Evolutionary conservation across 2,888 invertebrate genomes (phyloP).

Genomic region (Petrolisthes manimaculis): DNA sequence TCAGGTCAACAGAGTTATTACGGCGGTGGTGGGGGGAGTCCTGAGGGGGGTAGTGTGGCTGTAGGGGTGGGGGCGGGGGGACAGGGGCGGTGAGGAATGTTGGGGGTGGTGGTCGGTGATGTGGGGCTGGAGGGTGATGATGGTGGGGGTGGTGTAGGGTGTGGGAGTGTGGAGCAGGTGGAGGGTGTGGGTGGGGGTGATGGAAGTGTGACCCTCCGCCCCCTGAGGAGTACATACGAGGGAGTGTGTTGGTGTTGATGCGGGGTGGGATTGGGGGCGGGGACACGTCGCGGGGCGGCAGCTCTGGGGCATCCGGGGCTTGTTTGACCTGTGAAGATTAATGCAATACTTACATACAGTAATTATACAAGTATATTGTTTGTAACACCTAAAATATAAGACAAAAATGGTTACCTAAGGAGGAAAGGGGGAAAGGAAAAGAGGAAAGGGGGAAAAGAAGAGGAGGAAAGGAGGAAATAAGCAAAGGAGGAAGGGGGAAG

Average conservation of each 20-base stretch:
- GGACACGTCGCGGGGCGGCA: constrained; percentile 78
- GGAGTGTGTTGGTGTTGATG: constrained; percentile 68
- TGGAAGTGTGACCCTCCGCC: constrained; percentile 38
- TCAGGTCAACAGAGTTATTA: constrained; percentile 59
- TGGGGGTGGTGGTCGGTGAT: constrained; percentile 21
- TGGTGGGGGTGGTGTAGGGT: constrained; percentile 23
- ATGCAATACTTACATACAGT: neutral
- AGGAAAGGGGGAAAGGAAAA: neutral
- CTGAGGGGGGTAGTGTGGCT: constrained; percentile 39
- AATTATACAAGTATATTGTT: neutral
- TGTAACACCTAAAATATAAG: neutral
- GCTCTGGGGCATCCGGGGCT: constrained; percentile 78
- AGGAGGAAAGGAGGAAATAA: neutral
- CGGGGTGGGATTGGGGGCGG: constrained; percentile 79
- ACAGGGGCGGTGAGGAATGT: constrained; percentile 27
- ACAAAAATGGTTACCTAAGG: neutral
- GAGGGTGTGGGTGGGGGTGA: constrained; percentile 43
- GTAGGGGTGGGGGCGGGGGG: constrained; percentile 33
- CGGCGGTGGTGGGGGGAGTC: constrained; percentile 59
- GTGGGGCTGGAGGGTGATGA: constrained; percentile 33
- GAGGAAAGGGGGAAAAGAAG: neutral
- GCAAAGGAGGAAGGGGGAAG: neutral
- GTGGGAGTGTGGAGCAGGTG: constrained; percentile 36
- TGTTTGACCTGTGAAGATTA: constrained; percentile 69
- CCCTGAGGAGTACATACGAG: constrained; percentile 67